These are phyloP conservation scores for Apocrypta bakeri DNA, from an alignment of 1,140 invertebrate genomes.

Conservation along the genomic window DNA sequence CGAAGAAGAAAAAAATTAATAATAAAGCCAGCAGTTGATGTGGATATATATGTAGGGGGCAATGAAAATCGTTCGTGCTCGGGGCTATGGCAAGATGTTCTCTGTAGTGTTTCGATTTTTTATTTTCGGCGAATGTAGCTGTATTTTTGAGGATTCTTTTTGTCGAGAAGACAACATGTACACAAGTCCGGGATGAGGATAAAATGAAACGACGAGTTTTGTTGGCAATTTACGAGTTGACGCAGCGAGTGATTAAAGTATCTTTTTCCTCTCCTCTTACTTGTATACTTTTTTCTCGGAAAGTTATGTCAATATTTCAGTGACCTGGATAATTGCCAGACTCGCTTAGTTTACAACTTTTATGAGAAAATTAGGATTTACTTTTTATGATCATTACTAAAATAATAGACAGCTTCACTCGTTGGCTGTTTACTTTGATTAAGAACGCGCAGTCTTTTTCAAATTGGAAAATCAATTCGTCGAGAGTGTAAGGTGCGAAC, in stretches of 20 bases:
- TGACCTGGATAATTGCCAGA: background rate
- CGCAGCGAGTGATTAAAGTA: slow-evolving; percentile 40
- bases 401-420: background rate
- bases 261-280: background rate
- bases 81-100: slow-evolving; percentile 14
- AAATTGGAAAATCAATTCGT: background rate
- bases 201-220: slow-evolving; percentile 35
- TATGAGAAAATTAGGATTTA: background rate
- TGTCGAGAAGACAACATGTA: background rate
- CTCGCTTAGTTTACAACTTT: background rate
- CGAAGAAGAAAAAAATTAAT: slow-evolving; percentile 11
- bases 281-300: background rate
- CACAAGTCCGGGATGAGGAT: background rate
- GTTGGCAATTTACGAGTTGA: slow-evolving; percentile 37
- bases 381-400: background rate
- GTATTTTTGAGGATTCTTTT: slow-evolving; percentile 6
- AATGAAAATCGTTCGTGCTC: slow-evolving; percentile 16
- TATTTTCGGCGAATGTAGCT: background rate
- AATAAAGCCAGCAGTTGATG: background rate
- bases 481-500: background rate
- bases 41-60: background rate
- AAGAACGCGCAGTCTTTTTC: background rate
- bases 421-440: too few relatives aligned
- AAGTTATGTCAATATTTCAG: slow-evolving; percentile 23
- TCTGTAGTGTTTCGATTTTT: background rate